Evolutionary conservation across 1,140 invertebrate genomes (phyloP), one percentile per base, ranked within the genome.

Genomic region (Lordiphosa collinella): DNA sequence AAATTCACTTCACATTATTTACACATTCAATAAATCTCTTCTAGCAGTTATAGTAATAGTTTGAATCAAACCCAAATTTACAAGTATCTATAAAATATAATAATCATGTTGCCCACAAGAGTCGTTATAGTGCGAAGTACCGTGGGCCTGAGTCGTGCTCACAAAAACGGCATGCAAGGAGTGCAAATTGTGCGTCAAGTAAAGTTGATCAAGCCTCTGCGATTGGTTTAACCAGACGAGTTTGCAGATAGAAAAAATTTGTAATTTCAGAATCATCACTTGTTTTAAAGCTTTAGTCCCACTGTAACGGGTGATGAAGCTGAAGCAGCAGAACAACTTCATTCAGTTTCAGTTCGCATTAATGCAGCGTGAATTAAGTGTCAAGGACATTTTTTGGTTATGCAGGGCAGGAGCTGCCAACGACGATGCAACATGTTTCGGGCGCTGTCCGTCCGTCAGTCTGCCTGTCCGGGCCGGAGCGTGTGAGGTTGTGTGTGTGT

Each of bases 311-410:
- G 38, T 38, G 38, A 59, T 18, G 25, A 25, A 37, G 47, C 16
- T 29, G 25, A 29, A 29, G 25, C 25, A 29, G 25, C 25, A 29
- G 36, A 73, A 84, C 64, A 84, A 78, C 79, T 84, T 70, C 73
- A 84, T 84, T 85, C 80, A 78, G 65, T 78, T 79, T 85, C 78
- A 73, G 73, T 78, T 79, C 79, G 59, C 73, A 84, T 84, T 84
- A 84, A 85, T 85, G 79, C 73, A 78, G 79, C 79, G 78, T 84
- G 78, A 84, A 85, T 84, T 84, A 84, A 84, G 78, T 84, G 78
- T 85, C 78, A 84, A 84, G 78, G 78, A 84, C 78, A 84, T 73
- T 84, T 84, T 84, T 84, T 78, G 79, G 73, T 72, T 82, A 53
- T 58, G 75, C 37, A 65, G 62, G 22, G 46, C 61, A 51, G 66